These are phyloP conservation scores for Poeciliopsis occidentalis DNA, from an alignment of 2,113 vertebrate species.

Conservation along the genomic window DNA sequence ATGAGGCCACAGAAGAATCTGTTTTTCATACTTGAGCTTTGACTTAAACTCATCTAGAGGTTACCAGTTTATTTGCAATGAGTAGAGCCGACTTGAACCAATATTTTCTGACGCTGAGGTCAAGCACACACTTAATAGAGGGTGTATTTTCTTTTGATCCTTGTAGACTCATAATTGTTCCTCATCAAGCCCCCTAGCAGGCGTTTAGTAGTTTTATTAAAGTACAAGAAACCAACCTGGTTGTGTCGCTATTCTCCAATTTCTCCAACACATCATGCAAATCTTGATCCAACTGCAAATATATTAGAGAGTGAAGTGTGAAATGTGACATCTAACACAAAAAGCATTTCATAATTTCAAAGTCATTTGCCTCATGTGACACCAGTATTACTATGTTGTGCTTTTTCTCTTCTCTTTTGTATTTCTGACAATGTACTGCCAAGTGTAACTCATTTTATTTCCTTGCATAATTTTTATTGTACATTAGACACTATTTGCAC, in stretches of 20 bases:
- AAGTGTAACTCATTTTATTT: conserved; percentile 1
- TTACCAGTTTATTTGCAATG: too few relatives aligned
- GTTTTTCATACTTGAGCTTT: too few relatives aligned
- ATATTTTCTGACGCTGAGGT: too few relatives aligned
- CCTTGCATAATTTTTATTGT: background rate
- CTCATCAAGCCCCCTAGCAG: background rate
- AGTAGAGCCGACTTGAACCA: too few relatives aligned
- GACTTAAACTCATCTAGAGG: too few relatives aligned
- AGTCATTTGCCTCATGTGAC: background rate
- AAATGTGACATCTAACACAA: background rate
- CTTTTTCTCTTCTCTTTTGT: background rate
- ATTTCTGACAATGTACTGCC: background rate
- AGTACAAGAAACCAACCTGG: conserved; percentile 62
- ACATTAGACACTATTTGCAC: conserved; percentile 1
- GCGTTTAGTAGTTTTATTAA: background rate
- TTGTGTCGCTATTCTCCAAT: conserved; percentile 85
- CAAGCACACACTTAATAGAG: background rate
- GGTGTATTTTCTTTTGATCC: background rate
- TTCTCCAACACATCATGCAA: conserved; percentile 86
- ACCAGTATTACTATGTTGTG: background rate
- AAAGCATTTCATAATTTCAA: background rate
- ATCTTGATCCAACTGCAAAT: conserved; percentile 91
- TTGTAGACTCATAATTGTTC: background rate
- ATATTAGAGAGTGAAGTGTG: background rate
- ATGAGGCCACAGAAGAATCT: too few relatives aligned